Conservation (phyloP, 2,797 vertebrate genomes). For the Spinibarbus caldwelli region DNA sequence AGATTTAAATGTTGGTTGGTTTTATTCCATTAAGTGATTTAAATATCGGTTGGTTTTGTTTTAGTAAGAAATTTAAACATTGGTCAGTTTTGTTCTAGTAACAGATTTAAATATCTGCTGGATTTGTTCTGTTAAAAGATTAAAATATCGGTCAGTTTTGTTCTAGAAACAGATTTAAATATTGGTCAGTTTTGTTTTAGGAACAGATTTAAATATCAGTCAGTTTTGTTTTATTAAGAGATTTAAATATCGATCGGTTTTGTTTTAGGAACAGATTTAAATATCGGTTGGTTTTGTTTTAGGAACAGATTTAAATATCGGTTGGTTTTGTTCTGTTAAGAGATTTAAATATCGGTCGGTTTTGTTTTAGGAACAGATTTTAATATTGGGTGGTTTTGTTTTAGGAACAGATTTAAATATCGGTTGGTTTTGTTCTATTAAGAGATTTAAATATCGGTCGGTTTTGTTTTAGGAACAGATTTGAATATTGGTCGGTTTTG, state of each 20-base stretch:
- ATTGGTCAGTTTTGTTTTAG: accelerated
- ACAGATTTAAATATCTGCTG: accelerated
- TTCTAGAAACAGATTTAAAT: accelerated
- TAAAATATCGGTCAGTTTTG: background rate
- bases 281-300: background rate
- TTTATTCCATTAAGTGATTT: background rate
- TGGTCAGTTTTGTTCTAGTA: accelerated
- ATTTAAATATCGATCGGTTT: background rate
- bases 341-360: background rate
- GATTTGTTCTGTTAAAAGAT: background rate
- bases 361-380: background rate
- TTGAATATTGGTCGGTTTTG: background rate
- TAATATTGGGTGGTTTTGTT: background rate
- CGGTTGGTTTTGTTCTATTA: background rate
- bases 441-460: background rate
- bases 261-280: background rate
- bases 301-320: background rate
- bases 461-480: background rate
- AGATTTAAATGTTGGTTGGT: background rate
- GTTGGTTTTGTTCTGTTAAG: background rate
- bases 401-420: background rate
- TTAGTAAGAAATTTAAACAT: background rate
- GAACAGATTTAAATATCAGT: background rate
- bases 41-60: background rate
- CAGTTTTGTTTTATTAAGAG: accelerated